These are phyloP conservation scores for Psylliodes chrysocephalus DNA, from an alignment of 2,888 invertebrate genomes.

Conservation along the genomic window DNA sequence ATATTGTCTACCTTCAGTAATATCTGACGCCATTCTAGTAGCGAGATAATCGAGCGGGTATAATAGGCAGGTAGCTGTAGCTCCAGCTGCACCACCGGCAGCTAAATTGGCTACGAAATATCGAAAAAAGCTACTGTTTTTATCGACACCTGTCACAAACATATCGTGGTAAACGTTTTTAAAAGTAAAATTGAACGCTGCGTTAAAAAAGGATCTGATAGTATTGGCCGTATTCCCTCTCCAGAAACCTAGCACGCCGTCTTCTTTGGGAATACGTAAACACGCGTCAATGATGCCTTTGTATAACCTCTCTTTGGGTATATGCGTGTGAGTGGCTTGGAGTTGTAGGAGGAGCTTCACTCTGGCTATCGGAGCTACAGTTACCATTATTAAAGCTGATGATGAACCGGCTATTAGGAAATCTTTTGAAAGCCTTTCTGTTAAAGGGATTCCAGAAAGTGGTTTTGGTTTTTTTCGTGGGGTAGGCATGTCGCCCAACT, in stretches of 20 bases:
- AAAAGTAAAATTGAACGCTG: slow-evolving; percentile 82
- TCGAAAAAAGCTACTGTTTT: slow-evolving; percentile 77
- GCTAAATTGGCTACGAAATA: slow-evolving; percentile 79
- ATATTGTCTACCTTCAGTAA: slow-evolving; percentile 64
- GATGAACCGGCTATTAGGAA: background rate
- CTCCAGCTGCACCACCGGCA: slow-evolving; percentile 82
- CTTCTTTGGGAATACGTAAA: slow-evolving; percentile 74
- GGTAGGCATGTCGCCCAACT: too few relatives aligned
- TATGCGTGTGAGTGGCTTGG: background rate
- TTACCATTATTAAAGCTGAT: background rate
- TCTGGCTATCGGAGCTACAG: background rate
- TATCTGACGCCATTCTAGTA: slow-evolving; percentile 54
- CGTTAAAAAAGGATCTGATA: slow-evolving; percentile 81
- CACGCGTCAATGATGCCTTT: slow-evolving; percentile 76
- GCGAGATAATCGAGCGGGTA: slow-evolving; percentile 79
- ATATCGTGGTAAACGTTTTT: slow-evolving; percentile 81
- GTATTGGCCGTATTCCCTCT: slow-evolving; percentile 83
- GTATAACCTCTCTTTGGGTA: slow-evolving; percentile 10
- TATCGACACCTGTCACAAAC: slow-evolving; percentile 77
- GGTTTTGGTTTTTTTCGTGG: too few relatives aligned
- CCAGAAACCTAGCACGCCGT: slow-evolving; percentile 78
- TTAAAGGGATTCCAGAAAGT: too few relatives aligned
- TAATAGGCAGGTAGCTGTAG: slow-evolving; percentile 79
- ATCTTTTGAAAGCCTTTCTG: too few relatives aligned
- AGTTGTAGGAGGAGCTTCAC: background rate